Conservation (phyloP, 2,888 invertebrate genomes). For the Lochmaea crataegi region DNA sequence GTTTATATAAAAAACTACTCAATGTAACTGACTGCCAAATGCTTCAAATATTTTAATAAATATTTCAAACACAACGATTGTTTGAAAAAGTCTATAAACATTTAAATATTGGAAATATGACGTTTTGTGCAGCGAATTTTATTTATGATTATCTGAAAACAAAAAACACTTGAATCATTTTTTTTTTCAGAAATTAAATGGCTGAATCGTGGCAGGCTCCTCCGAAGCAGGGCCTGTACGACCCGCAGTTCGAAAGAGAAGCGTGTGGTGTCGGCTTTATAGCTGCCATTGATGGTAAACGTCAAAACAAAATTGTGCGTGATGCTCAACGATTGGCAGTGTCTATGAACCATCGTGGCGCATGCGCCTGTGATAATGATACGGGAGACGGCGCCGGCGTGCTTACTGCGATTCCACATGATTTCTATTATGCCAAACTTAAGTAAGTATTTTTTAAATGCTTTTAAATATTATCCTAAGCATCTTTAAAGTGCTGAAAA, state of each 20-base stretch:
- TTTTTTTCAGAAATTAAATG: slow-evolving; percentile 59
- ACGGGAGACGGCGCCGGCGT: slow-evolving; percentile 99
- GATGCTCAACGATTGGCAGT: slow-evolving; percentile 95
- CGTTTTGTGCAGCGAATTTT: not conserved
- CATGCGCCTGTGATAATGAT: slow-evolving; percentile 99
- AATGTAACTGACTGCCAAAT: too few species aligned
- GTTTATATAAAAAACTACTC: too few species aligned
- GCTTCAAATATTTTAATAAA: too few species aligned
- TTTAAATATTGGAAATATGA: too few species aligned
- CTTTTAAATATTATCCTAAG: not conserved
- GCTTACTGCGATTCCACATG: slow-evolving; percentile 95
- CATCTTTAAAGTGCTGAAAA: too few species aligned
- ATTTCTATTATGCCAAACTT: slow-evolving; percentile 86
- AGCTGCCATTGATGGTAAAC: slow-evolving; percentile 95
- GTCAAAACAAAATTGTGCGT: slow-evolving; percentile 94
- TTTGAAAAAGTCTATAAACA: too few species aligned
- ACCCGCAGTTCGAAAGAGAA: slow-evolving; percentile 94
- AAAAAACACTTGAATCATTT: slow-evolving; percentile 10
- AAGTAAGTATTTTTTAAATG: slow-evolving; percentile 69
- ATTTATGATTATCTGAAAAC: not conserved
- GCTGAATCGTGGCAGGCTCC: slow-evolving; percentile 80
- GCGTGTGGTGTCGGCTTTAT: slow-evolving; percentile 99
- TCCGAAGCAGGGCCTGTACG: slow-evolving; percentile 92
- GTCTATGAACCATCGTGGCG: slow-evolving; percentile 99
- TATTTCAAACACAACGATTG: too few species aligned